phyloP scores from a whole-genome alignment of 1,140 invertebrate genomes.

The Megalopta genalis region DNA sequence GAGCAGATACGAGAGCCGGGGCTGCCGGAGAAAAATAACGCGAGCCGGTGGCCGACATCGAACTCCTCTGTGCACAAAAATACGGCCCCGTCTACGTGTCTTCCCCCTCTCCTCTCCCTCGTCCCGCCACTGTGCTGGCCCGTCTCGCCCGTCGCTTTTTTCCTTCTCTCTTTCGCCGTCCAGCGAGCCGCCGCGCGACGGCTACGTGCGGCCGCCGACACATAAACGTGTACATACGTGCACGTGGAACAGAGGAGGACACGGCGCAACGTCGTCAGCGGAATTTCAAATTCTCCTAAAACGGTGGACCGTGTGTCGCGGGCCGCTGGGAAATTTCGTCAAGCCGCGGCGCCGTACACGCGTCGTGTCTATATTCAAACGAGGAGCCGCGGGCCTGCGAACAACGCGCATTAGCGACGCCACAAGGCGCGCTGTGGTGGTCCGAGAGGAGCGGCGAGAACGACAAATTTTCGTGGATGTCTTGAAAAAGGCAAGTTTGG shows the following conservation, averaged over 20 bases:
- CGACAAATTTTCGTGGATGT: no score
- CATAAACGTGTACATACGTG: slow-evolving; percentile 47
- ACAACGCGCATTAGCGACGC: no score
- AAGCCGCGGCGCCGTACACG: slow-evolving; percentile 11
- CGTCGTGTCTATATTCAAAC: background rate
- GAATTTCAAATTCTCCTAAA: slow-evolving; percentile 69
- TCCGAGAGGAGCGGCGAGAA: no score
- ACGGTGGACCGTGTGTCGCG: slow-evolving; percentile 40
- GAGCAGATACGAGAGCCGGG: slow-evolving; percentile 62
- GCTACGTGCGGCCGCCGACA: slow-evolving; percentile 22
- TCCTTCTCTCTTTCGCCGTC: background rate
- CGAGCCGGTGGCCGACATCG: slow-evolving; percentile 42
- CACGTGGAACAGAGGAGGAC: no score
- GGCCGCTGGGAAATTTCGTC: slow-evolving; percentile 52
- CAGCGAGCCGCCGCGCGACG: no score
- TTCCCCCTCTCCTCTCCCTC: no score
- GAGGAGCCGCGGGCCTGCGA: background rate
- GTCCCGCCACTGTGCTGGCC: no score
- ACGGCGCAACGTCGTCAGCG: slow-evolving; percentile 60
- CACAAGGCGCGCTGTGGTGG: no score
- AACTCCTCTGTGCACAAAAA: slow-evolving; percentile 28
- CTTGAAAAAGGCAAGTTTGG: no score
- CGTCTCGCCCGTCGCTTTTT: no score
- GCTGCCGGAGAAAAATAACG: slow-evolving; percentile 56
- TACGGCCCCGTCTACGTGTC: slow-evolving; percentile 10